phyloP scores from a whole-genome alignment of 2,888 invertebrate species.

The Venusia cambrica region DNA sequence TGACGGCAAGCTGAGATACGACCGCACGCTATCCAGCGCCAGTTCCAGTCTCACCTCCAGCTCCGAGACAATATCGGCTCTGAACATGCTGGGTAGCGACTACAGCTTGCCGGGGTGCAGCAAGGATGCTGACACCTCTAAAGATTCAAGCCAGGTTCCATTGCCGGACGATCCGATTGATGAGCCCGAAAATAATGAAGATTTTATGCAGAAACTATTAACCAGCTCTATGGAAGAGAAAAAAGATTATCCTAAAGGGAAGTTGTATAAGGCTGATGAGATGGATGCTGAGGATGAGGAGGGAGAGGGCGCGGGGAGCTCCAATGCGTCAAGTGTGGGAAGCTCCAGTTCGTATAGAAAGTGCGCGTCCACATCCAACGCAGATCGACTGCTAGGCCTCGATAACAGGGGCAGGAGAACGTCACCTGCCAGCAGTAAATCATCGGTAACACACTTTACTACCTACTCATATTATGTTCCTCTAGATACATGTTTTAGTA shows the following conservation, averaged over 20 bases:
- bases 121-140: too few species aligned
- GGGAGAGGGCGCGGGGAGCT: conserved; percentile 56
- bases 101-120: conserved; percentile 66
- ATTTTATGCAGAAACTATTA: conserved; percentile 70
- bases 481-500: too few species aligned
- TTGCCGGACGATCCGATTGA: conserved; percentile 12
- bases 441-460: too few species aligned
- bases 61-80: conserved; percentile 65
- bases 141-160: conserved; percentile 26
- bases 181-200: conserved; percentile 46
- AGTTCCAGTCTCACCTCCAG: conserved; percentile 66
- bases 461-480: too few species aligned
- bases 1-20: conserved; percentile 57
- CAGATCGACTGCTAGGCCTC: conserved; percentile 65
- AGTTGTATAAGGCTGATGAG: conserved; percentile 60
- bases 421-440: conserved; percentile 49
- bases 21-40: conserved; percentile 58
- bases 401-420: conserved; percentile 48
- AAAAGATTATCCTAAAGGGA: conserved; percentile 68
- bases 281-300: conserved; percentile 45
- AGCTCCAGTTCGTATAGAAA: conserved; percentile 63
- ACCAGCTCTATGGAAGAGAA: conserved; percentile 61
- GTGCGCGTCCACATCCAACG: conserved; percentile 70
- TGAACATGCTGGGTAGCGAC: conserved; percentile 52
- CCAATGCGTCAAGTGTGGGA: conserved; percentile 65